Evolutionary conservation across 1,140 invertebrate species (phyloP), one percentile per base, ranked within the genome.

Genomic region (Platyura marginata): DNA sequence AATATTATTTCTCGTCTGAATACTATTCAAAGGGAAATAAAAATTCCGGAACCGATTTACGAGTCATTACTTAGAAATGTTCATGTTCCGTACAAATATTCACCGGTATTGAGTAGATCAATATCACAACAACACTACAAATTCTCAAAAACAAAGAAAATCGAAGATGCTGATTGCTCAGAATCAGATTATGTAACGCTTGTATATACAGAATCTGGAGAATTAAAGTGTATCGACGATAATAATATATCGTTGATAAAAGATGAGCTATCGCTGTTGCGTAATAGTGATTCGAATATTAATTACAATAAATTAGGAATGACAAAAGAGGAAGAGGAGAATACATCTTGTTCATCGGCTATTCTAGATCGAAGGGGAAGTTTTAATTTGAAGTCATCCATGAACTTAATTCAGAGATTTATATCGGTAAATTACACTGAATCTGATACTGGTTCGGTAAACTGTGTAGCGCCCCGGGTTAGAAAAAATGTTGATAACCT

Each of bases 161-260:
- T 15, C 32, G 43, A 45, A 18, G 33, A 46, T 18, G n/a, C 43
- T 3, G 43, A 54, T 1, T 39, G 58, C 0, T 56, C 59, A 0
- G 59, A 61, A 23, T 61, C 58, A n/a, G 59, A 61, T 22, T 61
- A 61, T 46, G 59, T 61, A 0, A 61, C 56, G 1, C 40, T 61
- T n/a, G 50, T 56, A 8, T 61, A 61, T 38, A 51, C 54, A 0
- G 46, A 58, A 9, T 52, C 54, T 0, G 57, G 53, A 4, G 47
- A 53, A 15, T 41, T 60, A 29, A 52, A 58, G 37, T 46, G 51
- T 1, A 49, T 59, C 15, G 57, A 52, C 23, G 51, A 52, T 32
- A 10, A 38, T 4, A 13, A 8, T 29, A 29, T 29, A 13, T 29
- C 25, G 16, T 21, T 3, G n/a, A 4, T 38, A 11, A n/a, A n/a